These are phyloP conservation scores for Macquaria ambigua DNA, from an alignment of 2,113 vertebrate species.

Conservation along the genomic window DNA sequence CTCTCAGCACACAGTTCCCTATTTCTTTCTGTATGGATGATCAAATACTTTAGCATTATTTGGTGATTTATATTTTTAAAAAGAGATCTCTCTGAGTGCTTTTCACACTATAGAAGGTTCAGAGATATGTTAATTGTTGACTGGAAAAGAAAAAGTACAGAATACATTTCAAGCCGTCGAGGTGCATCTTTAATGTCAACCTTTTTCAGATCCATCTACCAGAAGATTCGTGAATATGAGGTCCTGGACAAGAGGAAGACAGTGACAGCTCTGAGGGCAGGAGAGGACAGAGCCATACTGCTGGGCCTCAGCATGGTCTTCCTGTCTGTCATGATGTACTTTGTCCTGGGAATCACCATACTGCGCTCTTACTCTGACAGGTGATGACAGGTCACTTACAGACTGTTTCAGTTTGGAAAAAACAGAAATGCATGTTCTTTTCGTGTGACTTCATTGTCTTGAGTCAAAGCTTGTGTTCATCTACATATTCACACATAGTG, in stretches of 20 bases:
- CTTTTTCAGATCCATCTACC: slow-evolving; percentile 91
- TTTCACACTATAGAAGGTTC: neutral
- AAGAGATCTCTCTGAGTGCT: too few relatives aligned
- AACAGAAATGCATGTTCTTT: neutral
- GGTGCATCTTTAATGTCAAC: neutral
- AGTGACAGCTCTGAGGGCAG: slow-evolving; percentile 93
- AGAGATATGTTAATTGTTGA: neutral
- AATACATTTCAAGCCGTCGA: neutral
- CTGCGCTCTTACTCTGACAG: slow-evolving; percentile 94
- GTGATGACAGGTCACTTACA: slow-evolving; percentile 74
- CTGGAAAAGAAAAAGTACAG: neutral
- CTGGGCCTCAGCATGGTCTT: slow-evolving; percentile 94
- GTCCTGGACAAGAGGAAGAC: slow-evolving; percentile 96
- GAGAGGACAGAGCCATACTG: slow-evolving; percentile 94
- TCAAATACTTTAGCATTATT: too few relatives aligned
- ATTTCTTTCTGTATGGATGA: too few relatives aligned
- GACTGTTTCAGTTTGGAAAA: neutral
- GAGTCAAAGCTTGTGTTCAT: neutral
- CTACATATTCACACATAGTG: neutral
- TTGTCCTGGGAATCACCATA: slow-evolving; percentile 93
- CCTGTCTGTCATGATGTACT: slow-evolving; percentile 95
- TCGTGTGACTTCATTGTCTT: neutral
- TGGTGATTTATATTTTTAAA: too few relatives aligned
- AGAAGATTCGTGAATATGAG: slow-evolving; percentile 92
- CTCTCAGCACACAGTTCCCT: too few relatives aligned